Percentiles rank a stretch among this genome's conserved stretches.
phyloP scores from a whole-genome alignment of 2,797 vertebrate genomes.

The Lycodopsis pacificus region DNA sequence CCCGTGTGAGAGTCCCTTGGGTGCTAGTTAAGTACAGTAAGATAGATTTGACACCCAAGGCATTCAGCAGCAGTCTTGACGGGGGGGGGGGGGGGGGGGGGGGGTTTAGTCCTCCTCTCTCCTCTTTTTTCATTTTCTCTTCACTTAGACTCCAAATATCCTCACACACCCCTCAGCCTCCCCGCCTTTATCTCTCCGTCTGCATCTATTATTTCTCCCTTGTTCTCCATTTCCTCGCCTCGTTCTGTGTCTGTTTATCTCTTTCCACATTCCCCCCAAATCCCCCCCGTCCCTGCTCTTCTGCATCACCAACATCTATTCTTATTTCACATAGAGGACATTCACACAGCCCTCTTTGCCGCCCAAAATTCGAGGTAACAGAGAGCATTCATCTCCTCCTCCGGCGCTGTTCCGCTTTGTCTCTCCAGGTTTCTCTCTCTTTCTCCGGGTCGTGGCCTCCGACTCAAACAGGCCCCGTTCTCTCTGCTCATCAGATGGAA shows the following conservation, averaged over 20 bases:
- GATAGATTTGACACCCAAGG: constrained; percentile 71
- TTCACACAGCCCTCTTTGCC: constrained; percentile 7
- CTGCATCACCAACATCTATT: constrained; percentile 38
- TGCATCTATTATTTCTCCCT: constrained; percentile 46
- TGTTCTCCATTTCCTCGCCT: constrained; percentile 44
- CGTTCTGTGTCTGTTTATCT: constrained; percentile 43
- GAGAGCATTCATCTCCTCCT: constrained; percentile 42
- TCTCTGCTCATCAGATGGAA: constrained; percentile 39
- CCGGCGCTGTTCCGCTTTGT: constrained; percentile 10
- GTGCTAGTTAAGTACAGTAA: constrained; percentile 74
- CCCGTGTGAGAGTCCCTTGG: constrained; percentile 41
- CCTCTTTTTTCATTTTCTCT: constrained; percentile 14
- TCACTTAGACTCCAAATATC: constrained; percentile 30
- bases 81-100: constrained; percentile 23
- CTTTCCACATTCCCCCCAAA: background rate
- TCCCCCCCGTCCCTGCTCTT: constrained; percentile 15
- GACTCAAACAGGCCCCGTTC: constrained; percentile 29
- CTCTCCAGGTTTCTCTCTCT: constrained; percentile 28
- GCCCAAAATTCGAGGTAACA: constrained; percentile 24
- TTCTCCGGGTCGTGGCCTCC: constrained; percentile 39
- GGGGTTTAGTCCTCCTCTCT: constrained; percentile 35
- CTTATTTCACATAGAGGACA: constrained; percentile 32
- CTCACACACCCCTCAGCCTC: constrained; percentile 26
- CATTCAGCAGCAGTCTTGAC: constrained; percentile 51
- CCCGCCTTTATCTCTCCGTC: constrained; percentile 28